Evolutionary conservation across 2,888 invertebrate genomes (phyloP).

Genomic region (Mystacides longicornis): DNA sequence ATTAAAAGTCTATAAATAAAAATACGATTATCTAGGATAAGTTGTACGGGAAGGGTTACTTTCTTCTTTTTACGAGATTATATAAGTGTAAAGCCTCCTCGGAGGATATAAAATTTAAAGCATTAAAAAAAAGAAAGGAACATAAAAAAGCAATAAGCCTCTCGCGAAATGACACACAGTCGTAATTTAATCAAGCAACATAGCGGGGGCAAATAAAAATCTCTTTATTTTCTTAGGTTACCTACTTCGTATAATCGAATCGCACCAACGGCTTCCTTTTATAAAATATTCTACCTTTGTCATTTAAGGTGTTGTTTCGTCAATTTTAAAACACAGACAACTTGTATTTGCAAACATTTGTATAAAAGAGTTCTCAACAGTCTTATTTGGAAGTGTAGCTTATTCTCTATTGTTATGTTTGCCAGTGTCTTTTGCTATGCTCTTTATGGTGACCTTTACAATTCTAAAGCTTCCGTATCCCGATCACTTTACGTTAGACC

Average conservation of each 20-base stretch:
- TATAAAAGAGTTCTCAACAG: no score
- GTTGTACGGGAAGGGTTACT: constrained; percentile 3
- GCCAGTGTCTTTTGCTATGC: no score
- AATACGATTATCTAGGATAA: not conserved
- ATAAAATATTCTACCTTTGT: not conserved
- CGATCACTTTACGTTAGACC: no score
- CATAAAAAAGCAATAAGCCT: constrained; percentile 11
- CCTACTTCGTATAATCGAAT: constrained; percentile 22
- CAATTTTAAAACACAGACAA: no score
- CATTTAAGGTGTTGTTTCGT: not conserved
- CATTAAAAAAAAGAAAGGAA: constrained; percentile 11
- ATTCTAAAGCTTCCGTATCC: no score
- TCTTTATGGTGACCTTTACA: no score
- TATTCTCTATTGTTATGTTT: no score
- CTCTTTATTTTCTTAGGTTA: constrained; percentile 19
- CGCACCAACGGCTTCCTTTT: not conserved
- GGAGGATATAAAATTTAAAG: constrained; percentile 12
- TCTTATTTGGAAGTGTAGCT: no score
- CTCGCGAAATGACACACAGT: constrained; percentile 13
- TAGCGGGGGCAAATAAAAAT: constrained; percentile 21
- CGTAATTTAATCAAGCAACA: constrained; percentile 24
- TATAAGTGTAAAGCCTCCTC: not conserved
- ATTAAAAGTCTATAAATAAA: not conserved
- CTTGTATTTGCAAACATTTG: no score
- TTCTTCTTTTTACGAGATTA: constrained; percentile 1